These are phyloP conservation scores for Mystacides longicornis DNA, from an alignment of 2,888 invertebrate genomes.

Conservation along the genomic window DNA sequence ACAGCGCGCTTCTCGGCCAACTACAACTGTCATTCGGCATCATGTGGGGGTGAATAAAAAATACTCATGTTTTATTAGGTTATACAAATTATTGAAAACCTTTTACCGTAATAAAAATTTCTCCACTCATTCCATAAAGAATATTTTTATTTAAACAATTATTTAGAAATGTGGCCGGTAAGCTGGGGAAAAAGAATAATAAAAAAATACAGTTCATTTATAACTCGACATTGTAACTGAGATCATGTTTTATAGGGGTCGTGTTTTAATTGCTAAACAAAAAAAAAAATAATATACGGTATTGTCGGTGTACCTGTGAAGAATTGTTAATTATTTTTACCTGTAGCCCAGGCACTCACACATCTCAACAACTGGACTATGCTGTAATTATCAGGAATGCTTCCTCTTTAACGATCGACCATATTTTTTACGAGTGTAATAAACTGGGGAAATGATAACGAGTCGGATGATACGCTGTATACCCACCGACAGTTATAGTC, in stretches of 20 bases:
- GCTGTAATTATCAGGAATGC: not conserved
- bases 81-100: too few species aligned
- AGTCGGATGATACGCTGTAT: not conserved
- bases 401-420: not conserved
- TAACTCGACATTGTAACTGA: not conserved
- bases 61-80: too few species aligned
- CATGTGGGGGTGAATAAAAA: too few species aligned
- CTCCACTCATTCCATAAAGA: too few species aligned
- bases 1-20: too few species aligned
- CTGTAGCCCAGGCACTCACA: not conserved
- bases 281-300: not conserved
- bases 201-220: not conserved
- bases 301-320: not conserved
- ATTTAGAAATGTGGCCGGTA: not conserved
- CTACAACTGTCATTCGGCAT: too few species aligned
- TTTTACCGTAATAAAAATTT: too few species aligned
- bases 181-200: not conserved
- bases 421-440: not conserved
- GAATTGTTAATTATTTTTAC: constrained; percentile 2
- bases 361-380: not conserved
- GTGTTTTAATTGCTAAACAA: not conserved
- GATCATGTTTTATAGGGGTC: not conserved
- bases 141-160: too few species aligned
- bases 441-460: not conserved
- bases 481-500: not conserved